A percentile compares a stretch with the other conserved stretches of the same genome.
phyloP scores from a whole-genome alignment of 2,888 invertebrate genomes.

The Melinaea marsaeus region DNA sequence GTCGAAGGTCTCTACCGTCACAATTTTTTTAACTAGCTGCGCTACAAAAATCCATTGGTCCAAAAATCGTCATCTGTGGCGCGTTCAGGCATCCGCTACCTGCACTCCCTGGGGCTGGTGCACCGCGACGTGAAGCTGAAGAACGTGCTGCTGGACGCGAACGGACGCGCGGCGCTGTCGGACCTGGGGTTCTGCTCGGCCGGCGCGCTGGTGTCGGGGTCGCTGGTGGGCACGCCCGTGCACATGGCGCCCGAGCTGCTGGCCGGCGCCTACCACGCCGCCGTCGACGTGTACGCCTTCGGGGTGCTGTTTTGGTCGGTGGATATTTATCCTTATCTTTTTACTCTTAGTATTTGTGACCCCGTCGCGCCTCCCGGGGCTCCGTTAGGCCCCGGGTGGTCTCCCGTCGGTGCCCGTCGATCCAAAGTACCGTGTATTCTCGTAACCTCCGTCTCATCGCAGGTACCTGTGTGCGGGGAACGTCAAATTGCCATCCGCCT shows the following conservation, averaged over 20 bases:
- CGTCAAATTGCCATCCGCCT: conserved; percentile 85
- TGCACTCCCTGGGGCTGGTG: conserved; percentile 92
- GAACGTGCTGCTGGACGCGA: conserved; percentile 88
- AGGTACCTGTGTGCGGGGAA: conserved; percentile 90
- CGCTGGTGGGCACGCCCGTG: conserved; percentile 90
- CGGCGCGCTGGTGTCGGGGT: conserved; percentile 93
- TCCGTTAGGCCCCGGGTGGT: too few relatives aligned
- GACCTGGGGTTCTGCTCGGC: conserved; percentile 95
- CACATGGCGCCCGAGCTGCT: conserved; percentile 95
- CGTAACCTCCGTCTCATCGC: conserved; percentile 6
- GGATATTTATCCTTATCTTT: too few relatives aligned
- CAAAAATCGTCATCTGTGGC: too few relatives aligned
- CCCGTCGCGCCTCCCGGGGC: too few relatives aligned
- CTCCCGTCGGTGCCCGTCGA: too few relatives aligned
- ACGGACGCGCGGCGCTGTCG: conserved; percentile 87
- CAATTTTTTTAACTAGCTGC: neutral
- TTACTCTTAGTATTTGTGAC: too few relatives aligned
- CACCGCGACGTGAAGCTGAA: conserved; percentile 94
- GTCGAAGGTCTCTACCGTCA: conserved; percentile 78
- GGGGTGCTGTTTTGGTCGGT: conserved; percentile 89
- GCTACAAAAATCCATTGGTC: neutral
- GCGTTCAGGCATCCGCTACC: conserved; percentile 83
- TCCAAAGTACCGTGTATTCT: too few relatives aligned
- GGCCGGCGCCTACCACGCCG: conserved; percentile 87
- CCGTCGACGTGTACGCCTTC: conserved; percentile 93